Base-by-base conservation (phyloP, 2,113 vertebrate species). In the Callospermophilus lateralis region DNA sequence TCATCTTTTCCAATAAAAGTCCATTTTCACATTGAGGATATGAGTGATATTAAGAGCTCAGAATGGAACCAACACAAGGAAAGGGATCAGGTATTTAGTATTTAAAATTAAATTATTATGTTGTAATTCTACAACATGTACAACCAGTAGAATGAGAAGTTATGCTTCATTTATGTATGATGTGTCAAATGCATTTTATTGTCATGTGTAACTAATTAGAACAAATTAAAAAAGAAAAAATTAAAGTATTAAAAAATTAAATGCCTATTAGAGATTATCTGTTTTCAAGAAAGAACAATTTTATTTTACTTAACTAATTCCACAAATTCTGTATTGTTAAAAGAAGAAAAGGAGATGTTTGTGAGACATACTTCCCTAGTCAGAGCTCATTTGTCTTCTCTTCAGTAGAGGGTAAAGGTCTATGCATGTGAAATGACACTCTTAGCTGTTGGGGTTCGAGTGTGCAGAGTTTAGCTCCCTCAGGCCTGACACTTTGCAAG, bases 221-320 rank as follows among this genome's bases (percentile, higher is more conserved):
- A 58, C 55, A 58, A 2, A 51, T 53, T 13, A 58, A 58, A 58
- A 58, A 58, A 58, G 7, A 26, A 63, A 63, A 61, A 61, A 61
- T 61, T 22, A 61, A 61, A 19, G 61, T 63, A 28, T 63, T 63
- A 63, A 63, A 7, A 63, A 63, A 10, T 63, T 63, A 63, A 79
- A 17, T 42, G 68, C 67, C 58, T 58, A 63, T 93, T 93, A 45
- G 78, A 92, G 89, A 77, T 55, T 8, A 90, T 70, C 68, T 83
- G 15, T 45, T 95, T 90, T 65, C 12, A 32, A 42, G 19, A 72
- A 63, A 78, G 79, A 48, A 84, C 5, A 93, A 37, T 86, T 95
- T 83, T 22, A 79, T 95, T 95, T 93, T 48, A 90, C 68, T 85
- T 85, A 94, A 70, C 81, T 85, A 94, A 70, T 97, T 95, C 28